Base-by-base conservation (phyloP, 2,888 invertebrate genomes). In the Platynereis dumerilii region DNA sequence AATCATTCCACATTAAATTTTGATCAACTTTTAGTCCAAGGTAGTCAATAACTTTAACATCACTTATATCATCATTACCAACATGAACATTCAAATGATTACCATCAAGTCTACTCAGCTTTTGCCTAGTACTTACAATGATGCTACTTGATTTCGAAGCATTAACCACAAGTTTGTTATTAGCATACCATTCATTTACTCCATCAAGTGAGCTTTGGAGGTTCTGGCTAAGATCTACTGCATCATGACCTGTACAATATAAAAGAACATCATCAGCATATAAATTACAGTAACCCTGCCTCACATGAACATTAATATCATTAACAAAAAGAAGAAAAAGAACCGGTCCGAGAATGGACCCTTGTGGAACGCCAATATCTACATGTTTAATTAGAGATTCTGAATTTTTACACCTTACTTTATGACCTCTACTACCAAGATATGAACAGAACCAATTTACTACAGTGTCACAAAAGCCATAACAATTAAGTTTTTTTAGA, bases 271-370 rank as follows among this genome's bases (percentile, higher is more conserved):
- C 55, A 55, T 55, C 55, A 2, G 55, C 55, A 24, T 24, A 55
- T 17, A 27, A 5, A 55, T 27, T 55, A 24, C 55, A 55, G 7
- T 24, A 17, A 55, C 22, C 55, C 7, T n/a, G 17, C 17, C n/a
- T 55, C 7, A 27, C 17, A 17, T 26, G 26, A 20, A 24, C 17
- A 55, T 17, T 27, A 17, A 55, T 27, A 27, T 55, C 55, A 24
- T 55, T 55, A 26, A 55, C 22, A 55, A 27, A 55, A 5, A 55
- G n/a, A 24, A 55, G 17, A 55, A 55, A 55, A 10, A 55, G 24
- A 7, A 55, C 17, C 3, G 55, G 55, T 10, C 55, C 55, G 5
- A 27, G 17, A 22, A 55, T 26, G 5, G 55, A 55, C 22, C 55
- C 55, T 26, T 55, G 55, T 5, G 55, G 55, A 17, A 55, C 55